Base-by-base conservation (phyloP, 2,797 vertebrate genomes). In the Capromys pilorides region DNA sequence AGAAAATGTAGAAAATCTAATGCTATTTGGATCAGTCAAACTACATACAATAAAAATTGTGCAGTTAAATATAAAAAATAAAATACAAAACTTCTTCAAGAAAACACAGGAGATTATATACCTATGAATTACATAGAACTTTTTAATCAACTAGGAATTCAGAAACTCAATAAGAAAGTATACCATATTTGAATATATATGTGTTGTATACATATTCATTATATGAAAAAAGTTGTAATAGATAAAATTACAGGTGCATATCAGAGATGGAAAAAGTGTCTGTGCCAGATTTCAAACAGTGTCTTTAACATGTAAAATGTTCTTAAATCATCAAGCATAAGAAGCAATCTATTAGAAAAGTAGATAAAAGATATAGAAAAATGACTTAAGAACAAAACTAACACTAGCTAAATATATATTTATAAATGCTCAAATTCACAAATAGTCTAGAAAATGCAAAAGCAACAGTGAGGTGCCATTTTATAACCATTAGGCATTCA, bases 361-460 rank as follows among this genome's bases (percentile, higher is more conserved):
- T 82, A 66, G 33, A 49, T 86, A 93, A 93, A 95, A 91, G 39
- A 73, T 69, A 83, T 9, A 79, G 78, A 93, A 24, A 92, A 84
- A 85, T 92, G 16, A 85, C 41, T 88, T 39, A 49, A 59, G 54
- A 96, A 45, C 54, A 95, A 54, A 87, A 92, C 51, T 81, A 77
- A 90, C 84, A 91, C 84, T 18, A 64, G 54, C 33, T 41, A 89
- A 94, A 71, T n/a, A 45, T 19, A 91, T 90, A 36, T 87, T 83
- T 92, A 73, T 33, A 93, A 86, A 85, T 83, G 57, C 36, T 93
- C 33, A 95, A 82, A 92, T 94, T 82, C 79, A 83, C 41, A 39
- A 88, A 62, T 82, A 93, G 82, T 93, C 84, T 95, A 77, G 91
- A 64, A 93, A 92, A 96, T 86, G 84, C 61, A 92, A 97, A 90